Conservation (phyloP, 2,113 vertebrate species). For the Phodopus roborovskii region DNA sequence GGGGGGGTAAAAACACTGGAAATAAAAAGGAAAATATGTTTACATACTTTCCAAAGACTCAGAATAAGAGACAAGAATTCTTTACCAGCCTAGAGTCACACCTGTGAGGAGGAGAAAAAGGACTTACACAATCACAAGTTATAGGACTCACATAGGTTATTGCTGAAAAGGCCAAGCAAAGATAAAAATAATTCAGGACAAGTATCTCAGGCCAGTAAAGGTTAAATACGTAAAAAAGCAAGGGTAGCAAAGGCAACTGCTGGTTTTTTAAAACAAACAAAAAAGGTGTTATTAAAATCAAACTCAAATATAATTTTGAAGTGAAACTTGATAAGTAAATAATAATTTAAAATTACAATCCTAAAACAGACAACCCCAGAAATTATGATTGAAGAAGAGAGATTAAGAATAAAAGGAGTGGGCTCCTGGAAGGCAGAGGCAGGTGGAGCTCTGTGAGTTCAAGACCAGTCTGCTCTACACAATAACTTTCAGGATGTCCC, state of each 20-base stretch:
- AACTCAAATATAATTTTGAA: slow-evolving; percentile 13
- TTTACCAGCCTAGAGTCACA: slow-evolving; percentile 1
- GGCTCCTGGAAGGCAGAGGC: not conserved
- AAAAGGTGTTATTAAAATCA: not conserved
- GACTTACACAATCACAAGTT: not conserved
- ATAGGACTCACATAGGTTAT: not conserved
- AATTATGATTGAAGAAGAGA: not conserved
- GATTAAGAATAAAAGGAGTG: not conserved
- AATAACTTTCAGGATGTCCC: not conserved
- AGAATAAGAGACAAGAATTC: slow-evolving; percentile 47
- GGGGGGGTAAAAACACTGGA: not conserved
- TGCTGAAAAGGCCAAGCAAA: slow-evolving; percentile 43
- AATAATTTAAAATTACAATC: not conserved
- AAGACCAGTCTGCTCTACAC: not conserved
- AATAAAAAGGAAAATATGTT: not conserved
- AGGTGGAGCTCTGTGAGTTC: not conserved
- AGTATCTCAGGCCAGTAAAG: not conserved
- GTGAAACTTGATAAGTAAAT: slow-evolving; percentile 24
- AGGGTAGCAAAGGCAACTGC: not conserved
- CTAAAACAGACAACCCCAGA: not conserved
- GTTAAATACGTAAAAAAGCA: not conserved
- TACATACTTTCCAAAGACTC: not conserved
- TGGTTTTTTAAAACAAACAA: not conserved
- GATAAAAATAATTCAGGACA: slow-evolving; percentile 34
- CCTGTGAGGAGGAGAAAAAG: not conserved